phyloP scores from a whole-genome alignment of 2,113 vertebrate species.

The Oostethus manadensis region DNA sequence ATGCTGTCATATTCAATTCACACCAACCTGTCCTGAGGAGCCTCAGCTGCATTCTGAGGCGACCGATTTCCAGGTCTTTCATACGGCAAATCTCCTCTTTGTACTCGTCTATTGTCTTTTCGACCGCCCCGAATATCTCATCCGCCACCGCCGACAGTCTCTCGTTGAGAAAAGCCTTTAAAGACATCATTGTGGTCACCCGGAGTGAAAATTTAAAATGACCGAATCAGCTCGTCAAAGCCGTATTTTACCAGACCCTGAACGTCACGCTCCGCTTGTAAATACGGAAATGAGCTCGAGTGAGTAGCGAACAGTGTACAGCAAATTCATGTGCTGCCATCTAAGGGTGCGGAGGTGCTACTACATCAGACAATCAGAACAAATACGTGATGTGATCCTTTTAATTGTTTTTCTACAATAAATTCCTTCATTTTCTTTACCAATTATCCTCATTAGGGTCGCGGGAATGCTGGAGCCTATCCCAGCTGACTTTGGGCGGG shows the following conservation, averaged over 20 bases:
- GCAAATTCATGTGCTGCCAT: not conserved
- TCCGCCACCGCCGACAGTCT: conserved; percentile 54
- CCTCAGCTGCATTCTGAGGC: conserved; percentile 56
- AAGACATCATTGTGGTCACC: conserved; percentile 38
- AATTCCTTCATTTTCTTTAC: too few species aligned
- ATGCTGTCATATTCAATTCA: not conserved
- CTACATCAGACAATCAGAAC: not conserved
- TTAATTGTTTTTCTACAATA: too few species aligned
- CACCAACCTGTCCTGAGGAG: conserved; percentile 55
- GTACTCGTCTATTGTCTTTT: conserved; percentile 58
- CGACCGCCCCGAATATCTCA: conserved; percentile 59
- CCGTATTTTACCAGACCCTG: conserved; percentile 30
- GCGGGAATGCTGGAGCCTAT: too few species aligned
- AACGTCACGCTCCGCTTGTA: conserved; percentile 65
- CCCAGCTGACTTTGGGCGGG: too few species aligned
- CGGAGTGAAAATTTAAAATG: accelerated
- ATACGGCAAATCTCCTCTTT: conserved; percentile 56
- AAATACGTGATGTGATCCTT: too few species aligned
- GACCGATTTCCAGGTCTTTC: conserved; percentile 62
- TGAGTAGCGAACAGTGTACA: not conserved
- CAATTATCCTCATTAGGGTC: too few species aligned
- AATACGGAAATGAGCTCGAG: conserved; percentile 50
- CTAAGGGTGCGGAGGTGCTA: not conserved
- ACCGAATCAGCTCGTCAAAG: not conserved
- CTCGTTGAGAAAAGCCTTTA: conserved; percentile 54